Conservation (phyloP, 2,113 vertebrate genomes). For the Nycticryphes semicollaris region DNA sequence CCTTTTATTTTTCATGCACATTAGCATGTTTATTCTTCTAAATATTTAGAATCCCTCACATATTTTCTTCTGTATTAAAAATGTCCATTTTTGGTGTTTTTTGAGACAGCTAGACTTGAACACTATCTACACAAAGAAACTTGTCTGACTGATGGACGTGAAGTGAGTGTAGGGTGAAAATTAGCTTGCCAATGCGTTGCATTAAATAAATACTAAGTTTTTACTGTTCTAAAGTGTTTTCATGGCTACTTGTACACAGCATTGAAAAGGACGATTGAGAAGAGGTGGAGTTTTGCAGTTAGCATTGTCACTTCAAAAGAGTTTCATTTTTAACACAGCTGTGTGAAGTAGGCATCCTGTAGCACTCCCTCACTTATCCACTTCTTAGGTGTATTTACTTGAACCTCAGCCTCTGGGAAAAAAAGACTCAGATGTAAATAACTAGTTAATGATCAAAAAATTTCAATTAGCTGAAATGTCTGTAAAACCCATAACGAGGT, state of each 20-base stretch:
- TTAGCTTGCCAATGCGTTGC: background rate
- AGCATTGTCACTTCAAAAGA: background rate
- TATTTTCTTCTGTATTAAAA: background rate
- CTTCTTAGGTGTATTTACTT: background rate
- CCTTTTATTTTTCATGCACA: background rate
- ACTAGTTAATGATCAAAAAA: background rate
- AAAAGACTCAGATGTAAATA: background rate
- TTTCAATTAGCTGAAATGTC: background rate
- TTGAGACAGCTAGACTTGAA: background rate
- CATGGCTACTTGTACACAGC: background rate
- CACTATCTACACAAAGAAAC: background rate
- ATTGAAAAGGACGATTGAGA: background rate
- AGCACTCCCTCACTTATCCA: background rate
- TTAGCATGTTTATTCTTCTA: background rate
- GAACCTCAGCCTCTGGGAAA: background rate
- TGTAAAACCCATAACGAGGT: background rate
- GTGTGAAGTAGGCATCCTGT: background rate
- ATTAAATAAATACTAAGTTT: background rate
- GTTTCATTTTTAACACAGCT: background rate
- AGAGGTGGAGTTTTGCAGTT: background rate
- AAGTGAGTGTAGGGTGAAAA: background rate
- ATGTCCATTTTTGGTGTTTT: background rate
- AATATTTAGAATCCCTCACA: background rate
- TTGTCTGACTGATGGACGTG: fast-evolving
- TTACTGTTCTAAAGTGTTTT: background rate